Evolutionary conservation across 1,140 invertebrate species (phyloP), one percentile per base, ranked within the genome.

Genomic region (Linepithema humile): DNA sequence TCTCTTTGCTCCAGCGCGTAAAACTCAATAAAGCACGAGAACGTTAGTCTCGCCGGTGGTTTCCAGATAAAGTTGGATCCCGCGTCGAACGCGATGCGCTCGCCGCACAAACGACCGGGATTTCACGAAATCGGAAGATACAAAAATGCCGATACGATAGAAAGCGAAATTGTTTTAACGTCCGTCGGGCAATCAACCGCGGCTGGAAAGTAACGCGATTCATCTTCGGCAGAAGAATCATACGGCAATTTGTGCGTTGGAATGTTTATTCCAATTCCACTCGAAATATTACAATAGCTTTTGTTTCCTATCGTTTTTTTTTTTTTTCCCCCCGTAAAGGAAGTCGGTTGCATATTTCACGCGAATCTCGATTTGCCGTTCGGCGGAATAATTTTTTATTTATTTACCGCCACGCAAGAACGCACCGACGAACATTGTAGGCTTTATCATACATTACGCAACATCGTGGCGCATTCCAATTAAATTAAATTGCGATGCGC

Each of bases 401-500:
- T 40, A 20, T 4, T 15, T 9, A 45, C 43, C 70, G 6, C 0
- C 15, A 59, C 50, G 43, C 50, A 15, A 48, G 23, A 32, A 60
- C 26, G 9, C 40, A 7, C 15, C 23, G 20, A 9, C 32, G 15
- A 32, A 72, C 74, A 40, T 40, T 26, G 23, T 10, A 4, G 15
- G 43, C 17, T 55, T 83, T 35, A 50, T 77, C 55, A 64, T 40
- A 60, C 69, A 35, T 57, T n/a, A 29, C 50, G 26, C 23, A 45
- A 40, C 57, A 20, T 60, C 35, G 23, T n/a, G 35, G 40, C 48
- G 43, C 65, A 82, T 87, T 86, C 23, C 84, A 83, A 86, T 86
- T 85, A 86, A 75, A 87, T 86, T 64, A 67, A 87, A 86, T 86
- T 64, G 78, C 70, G 38, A 62, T 26, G 50, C 50, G 43, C 67